phyloP scores from a whole-genome alignment of 2,888 invertebrate species.

The Lamellibrachia satsuma region DNA sequence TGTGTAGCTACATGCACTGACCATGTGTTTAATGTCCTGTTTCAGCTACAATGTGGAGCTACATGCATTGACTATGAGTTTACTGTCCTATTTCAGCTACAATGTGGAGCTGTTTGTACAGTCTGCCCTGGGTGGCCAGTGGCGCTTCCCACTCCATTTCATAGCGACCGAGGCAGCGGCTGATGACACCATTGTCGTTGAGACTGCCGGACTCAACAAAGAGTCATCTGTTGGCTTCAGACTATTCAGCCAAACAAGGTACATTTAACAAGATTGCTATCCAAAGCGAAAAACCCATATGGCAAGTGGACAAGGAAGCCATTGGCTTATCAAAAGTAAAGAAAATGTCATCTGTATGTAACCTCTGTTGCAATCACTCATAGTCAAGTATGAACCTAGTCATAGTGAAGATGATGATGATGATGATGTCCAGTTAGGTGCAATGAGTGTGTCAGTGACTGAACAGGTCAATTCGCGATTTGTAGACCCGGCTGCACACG shows the following conservation, averaged over 20 bases:
- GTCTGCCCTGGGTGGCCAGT: slow-evolving; percentile 56
- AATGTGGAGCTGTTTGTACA: slow-evolving; percentile 56
- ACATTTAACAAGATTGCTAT: slow-evolving; percentile 28
- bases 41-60: background rate
- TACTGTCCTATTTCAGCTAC: slow-evolving; percentile 46
- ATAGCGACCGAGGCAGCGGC: slow-evolving; percentile 60
- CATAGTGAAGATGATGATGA: no score
- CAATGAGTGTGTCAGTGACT: no score
- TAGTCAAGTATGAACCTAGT: no score
- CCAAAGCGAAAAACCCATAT: no score
- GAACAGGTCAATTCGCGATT: no score
- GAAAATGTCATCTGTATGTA: no score
- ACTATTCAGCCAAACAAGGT: slow-evolving; percentile 60
- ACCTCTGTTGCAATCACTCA: no score
- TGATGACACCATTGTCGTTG: slow-evolving; percentile 60
- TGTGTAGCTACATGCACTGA: background rate
- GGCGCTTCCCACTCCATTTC: slow-evolving; percentile 64
- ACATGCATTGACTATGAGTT: background rate
- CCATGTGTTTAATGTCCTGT: background rate
- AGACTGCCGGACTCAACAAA: slow-evolving; percentile 61
- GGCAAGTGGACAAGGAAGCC: no score
- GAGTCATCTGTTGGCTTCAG: slow-evolving; percentile 59
- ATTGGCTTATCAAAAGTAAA: no score
- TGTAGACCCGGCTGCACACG: no score
- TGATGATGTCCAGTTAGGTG: no score